These are phyloP conservation scores for Oedothorax gibbosus DNA, from an alignment of 1,140 invertebrate genomes.

Conservation along the genomic window DNA sequence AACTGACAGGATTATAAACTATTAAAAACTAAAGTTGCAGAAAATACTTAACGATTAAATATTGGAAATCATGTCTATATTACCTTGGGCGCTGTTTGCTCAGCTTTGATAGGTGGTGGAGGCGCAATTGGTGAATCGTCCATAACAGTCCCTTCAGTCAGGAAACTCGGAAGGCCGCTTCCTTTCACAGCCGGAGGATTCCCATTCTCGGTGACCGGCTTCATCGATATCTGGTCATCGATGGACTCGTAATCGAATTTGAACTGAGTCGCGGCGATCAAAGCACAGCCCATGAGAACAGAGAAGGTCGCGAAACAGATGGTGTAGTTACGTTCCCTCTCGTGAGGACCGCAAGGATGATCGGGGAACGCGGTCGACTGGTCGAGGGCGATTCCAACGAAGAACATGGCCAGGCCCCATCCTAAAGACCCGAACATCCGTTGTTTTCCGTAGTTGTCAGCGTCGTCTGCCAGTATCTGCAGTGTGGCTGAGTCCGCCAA, in stretches of 20 bases:
- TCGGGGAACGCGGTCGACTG: slow-evolving; percentile 89
- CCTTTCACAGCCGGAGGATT: slow-evolving; percentile 32
- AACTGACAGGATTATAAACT: too few species aligned
- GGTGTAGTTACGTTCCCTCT: slow-evolving; percentile 96
- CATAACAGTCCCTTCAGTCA: slow-evolving; percentile 57
- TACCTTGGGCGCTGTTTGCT: slow-evolving; percentile 38
- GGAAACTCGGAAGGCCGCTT: slow-evolving; percentile 19
- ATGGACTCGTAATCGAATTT: slow-evolving; percentile 68
- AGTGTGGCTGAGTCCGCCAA: slow-evolving; percentile 94
- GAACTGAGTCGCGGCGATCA: slow-evolving; percentile 90
- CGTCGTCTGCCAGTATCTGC: slow-evolving; percentile 89
- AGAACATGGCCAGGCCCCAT: slow-evolving; percentile 98
- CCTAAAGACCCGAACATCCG: slow-evolving; percentile 98
- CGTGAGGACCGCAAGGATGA: slow-evolving; percentile 89
- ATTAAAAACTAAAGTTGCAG: too few species aligned
- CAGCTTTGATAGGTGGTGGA: slow-evolving; percentile 28
- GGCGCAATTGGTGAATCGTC: slow-evolving; percentile 42
- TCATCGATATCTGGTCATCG: slow-evolving; percentile 58
- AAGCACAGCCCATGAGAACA: slow-evolving; percentile 94
- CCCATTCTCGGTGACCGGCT: slow-evolving; percentile 36
- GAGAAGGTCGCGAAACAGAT: slow-evolving; percentile 98
- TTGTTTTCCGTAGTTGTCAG: slow-evolving; percentile 91
- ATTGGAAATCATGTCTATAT: neutral
- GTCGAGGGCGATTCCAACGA: slow-evolving; percentile 97
- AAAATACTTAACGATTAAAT: too few species aligned